Conservation (phyloP, 2,113 vertebrate species). For the Carettochelys insculpta region DNA sequence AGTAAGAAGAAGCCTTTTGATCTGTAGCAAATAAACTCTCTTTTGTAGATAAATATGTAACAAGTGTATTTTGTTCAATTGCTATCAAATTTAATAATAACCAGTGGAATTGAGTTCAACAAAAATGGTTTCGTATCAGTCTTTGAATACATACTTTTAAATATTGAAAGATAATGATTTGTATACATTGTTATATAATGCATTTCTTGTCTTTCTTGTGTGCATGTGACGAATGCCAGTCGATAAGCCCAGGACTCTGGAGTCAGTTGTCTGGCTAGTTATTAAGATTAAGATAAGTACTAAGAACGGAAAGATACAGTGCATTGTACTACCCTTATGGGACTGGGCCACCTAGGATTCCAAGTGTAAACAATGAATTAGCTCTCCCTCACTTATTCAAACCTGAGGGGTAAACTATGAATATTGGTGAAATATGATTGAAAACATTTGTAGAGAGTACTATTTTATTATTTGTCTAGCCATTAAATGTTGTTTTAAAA, state of each 20-base stretch:
- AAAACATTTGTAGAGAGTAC: slow-evolving; percentile 59
- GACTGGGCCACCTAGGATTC: slow-evolving; percentile 73
- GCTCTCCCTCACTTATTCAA: slow-evolving; percentile 73
- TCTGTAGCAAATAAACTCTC: slow-evolving; percentile 73
- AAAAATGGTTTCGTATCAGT: slow-evolving; percentile 76
- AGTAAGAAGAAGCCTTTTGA: slow-evolving; percentile 77
- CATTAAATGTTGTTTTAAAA: slow-evolving; percentile 26
- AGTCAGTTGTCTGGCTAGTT: slow-evolving; percentile 89
- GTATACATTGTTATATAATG: slow-evolving; percentile 77
- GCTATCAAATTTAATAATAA: slow-evolving; percentile 74
- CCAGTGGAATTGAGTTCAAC: slow-evolving; percentile 70
- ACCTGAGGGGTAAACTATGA: slow-evolving; percentile 66
- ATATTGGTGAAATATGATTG: slow-evolving; percentile 67
- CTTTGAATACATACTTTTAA: slow-evolving; percentile 78
- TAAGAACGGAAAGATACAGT: slow-evolving; percentile 78
- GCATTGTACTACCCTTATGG: slow-evolving; percentile 73
- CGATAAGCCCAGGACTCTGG: slow-evolving; percentile 84
- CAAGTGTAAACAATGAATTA: slow-evolving; percentile 77
- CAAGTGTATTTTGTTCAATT: slow-evolving; percentile 76
- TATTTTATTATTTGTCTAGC: slow-evolving; percentile 44
- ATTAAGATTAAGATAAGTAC: slow-evolving; percentile 86
- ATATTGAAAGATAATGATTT: slow-evolving; percentile 79
- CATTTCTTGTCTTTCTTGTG: slow-evolving; percentile 79
- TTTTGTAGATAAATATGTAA: slow-evolving; percentile 77
- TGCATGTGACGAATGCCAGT: slow-evolving; percentile 80